phyloP scores from a whole-genome alignment of 2,113 vertebrate species.

The Mystacornis crossleyi region DNA sequence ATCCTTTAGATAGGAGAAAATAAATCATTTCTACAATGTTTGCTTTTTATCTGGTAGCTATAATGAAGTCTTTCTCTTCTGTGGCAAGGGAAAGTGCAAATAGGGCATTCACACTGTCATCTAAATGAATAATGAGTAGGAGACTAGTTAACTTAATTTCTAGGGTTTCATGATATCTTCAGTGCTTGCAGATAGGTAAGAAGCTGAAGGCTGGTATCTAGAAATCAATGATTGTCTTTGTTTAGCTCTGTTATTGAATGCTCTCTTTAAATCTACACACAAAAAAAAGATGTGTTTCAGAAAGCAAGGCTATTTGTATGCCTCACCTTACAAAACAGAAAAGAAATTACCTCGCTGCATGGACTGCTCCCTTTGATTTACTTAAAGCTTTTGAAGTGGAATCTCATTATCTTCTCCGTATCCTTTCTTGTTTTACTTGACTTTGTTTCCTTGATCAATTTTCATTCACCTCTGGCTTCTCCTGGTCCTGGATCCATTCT shows the following conservation, averaged over 20 bases:
- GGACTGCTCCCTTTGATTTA: neutral
- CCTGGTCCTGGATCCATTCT: neutral
- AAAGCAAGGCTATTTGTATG: neutral
- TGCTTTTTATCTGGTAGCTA: constrained; percentile 43
- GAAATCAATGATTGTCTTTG: neutral
- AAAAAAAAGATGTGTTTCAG: neutral
- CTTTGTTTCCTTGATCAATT: neutral
- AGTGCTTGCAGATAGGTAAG: neutral
- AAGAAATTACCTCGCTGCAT: neutral
- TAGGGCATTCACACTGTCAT: neutral
- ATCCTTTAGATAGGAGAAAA: constrained; percentile 47
- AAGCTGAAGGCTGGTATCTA: neutral
- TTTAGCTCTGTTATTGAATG: neutral
- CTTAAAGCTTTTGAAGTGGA: neutral
- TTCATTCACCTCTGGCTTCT: neutral
- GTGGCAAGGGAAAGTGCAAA: neutral
- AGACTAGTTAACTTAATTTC: neutral
- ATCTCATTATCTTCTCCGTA: neutral
- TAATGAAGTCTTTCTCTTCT: constrained; percentile 53
- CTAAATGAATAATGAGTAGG: constrained; percentile 18
- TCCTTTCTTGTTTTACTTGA: neutral
- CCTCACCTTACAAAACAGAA: neutral
- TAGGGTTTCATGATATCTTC: neutral
- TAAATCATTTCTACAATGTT: constrained; percentile 41
- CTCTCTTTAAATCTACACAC: neutral